Evolutionary conservation across 2,113 vertebrate species (phyloP).

Genomic region (Sminthopsis crassicaudata): DNA sequence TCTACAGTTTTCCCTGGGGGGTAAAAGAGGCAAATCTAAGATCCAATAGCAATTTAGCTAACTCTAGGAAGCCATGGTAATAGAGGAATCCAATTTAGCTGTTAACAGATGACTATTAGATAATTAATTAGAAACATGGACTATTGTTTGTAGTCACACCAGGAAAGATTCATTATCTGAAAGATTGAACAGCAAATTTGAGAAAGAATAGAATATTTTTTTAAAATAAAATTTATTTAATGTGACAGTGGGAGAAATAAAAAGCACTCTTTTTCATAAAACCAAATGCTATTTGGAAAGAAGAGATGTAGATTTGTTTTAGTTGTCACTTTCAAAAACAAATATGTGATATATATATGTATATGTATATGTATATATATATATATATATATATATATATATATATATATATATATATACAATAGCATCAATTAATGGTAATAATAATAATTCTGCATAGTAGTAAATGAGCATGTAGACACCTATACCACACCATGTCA

Average conservation of each 20-base stretch:
- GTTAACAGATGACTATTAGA: conserved; percentile 47
- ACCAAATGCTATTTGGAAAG: conserved; percentile 48
- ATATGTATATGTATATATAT: too few species aligned
- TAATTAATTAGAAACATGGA: conserved; percentile 67
- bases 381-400: too few species aligned
- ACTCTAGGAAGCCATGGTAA: conserved; percentile 30
- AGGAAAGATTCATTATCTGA: conserved; percentile 24
- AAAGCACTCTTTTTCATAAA: conserved; percentile 58
- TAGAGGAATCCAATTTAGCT: conserved; percentile 56
- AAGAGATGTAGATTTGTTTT: conserved; percentile 57
- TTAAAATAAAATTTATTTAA: conserved; percentile 38
- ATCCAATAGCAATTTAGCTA: conserved; percentile 50
- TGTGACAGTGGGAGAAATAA: conserved; percentile 39
- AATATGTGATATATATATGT: neutral
- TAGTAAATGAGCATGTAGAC: conserved; percentile 22
- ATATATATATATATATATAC: too few species aligned
- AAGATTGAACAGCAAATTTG: conserved; percentile 55
- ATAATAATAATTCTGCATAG: conserved; percentile 59
- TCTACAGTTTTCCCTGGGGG: conserved; percentile 59
- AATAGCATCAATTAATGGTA: conserved; percentile 44
- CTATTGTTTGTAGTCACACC: conserved; percentile 59
- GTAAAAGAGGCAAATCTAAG: conserved; percentile 36
- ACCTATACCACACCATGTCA: neutral
- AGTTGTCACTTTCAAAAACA: conserved; percentile 63
- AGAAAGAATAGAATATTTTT: conserved; percentile 59